Evolutionary conservation across 1,140 invertebrate genomes (phyloP), one percentile per base, ranked within the genome.

Genomic region (Drosophila leontia): DNA sequence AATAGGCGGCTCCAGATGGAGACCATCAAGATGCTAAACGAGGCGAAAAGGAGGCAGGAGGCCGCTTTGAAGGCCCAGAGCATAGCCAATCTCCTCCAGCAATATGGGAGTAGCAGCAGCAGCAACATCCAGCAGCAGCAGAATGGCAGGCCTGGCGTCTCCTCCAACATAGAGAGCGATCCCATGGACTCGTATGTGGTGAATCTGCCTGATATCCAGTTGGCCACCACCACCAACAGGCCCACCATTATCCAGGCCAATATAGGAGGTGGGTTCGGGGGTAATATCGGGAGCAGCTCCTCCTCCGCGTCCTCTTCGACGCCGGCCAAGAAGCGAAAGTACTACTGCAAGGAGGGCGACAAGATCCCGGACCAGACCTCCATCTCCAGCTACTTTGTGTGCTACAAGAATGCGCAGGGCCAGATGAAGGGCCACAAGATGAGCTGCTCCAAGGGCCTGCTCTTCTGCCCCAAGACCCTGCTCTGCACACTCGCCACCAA

Each of bases 391-490:
- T 93, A 93, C 48, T 92, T 92, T 65, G 80, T 92, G 32, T 93
- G 92, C 87, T 93, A 92, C 56, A 93, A 92, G 72, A 92, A 79
- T 8, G 44, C 83, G 0, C 74, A 90, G 53, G 92, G 91, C 48
- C 70, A 80, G 53, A 92, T 93, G 91, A 91, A 88, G 60, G 91
- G 92, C 2, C 91, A 92, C 58, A 92, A 92, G 56, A 92, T 92
- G 90, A 90, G 67, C 47, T 93, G 92, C 64, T 90, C 92, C 13
- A 91, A 91, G 53, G 78, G 80, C 6, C 57, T 93, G 57, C 79
- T 92, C 53, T 93, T 93, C 57, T 93, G 92, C 19, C 78, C 91
- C 11, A 78, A 71, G 47, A 90, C 81, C 5, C 60, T 81, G 7
- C 68, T 92, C 71, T 93, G 92, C 75, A 93, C 92, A 13, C 58